phyloP scores from a whole-genome alignment of 1,140 invertebrate species.

The Lineus longissimus region DNA sequence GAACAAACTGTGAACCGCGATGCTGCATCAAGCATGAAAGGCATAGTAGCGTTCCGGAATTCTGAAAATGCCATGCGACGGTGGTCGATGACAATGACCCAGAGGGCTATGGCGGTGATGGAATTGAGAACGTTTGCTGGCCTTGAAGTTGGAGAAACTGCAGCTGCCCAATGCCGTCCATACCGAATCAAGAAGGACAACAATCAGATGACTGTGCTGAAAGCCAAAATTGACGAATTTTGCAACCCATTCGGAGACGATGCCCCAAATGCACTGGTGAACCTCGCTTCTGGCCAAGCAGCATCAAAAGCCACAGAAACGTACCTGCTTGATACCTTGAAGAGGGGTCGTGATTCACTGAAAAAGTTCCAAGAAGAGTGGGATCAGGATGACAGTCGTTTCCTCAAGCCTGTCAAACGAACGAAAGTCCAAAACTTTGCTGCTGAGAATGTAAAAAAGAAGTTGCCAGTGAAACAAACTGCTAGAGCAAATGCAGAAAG shows the following conservation, averaged over 20 bases:
- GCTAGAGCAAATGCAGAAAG: neutral
- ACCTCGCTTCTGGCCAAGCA: neutral
- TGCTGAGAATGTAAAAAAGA: neutral
- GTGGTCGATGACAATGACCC: neutral
- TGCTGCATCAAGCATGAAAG: neutral
- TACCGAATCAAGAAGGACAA: neutral
- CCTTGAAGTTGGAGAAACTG: neutral
- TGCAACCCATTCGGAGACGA: slow-evolving; percentile 5
- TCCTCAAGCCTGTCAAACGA: neutral
- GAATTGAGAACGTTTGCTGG: neutral
- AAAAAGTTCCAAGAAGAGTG: slow-evolving; percentile 3
- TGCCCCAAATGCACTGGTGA: neutral
- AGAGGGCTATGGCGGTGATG: neutral
- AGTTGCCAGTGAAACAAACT: neutral
- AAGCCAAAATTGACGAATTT: neutral
- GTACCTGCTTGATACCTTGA: neutral
- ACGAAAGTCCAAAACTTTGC: neutral
- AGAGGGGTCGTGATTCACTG: neutral
- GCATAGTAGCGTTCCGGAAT: neutral
- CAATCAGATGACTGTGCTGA: neutral
- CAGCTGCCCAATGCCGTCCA: neutral
- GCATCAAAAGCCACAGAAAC: neutral
- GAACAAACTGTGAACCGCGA: neutral
- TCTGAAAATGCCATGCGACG: neutral
- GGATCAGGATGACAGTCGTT: neutral